phyloP scores from a whole-genome alignment of 2,888 invertebrate species.

The Kuschelorhynchus macadamiae region DNA sequence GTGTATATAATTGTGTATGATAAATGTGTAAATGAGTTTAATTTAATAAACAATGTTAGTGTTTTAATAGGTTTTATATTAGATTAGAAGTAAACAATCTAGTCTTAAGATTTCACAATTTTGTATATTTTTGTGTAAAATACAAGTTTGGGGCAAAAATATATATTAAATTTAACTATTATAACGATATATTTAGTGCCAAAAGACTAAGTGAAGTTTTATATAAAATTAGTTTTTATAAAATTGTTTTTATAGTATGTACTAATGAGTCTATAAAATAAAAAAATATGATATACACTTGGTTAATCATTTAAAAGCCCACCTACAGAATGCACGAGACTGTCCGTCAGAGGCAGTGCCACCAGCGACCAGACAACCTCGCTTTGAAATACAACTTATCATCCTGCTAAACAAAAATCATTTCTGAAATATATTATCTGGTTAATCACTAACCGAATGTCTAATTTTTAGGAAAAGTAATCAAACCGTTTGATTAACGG shows the following conservation, averaged over 20 bases:
- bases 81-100: slow-evolving; percentile 23
- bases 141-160: slow-evolving; percentile 15
- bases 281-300: slow-evolving; percentile 10
- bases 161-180: slow-evolving; percentile 10
- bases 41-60: slow-evolving; percentile 19
- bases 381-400: no score
- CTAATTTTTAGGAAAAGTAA: no score
- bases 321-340: no score
- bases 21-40: slow-evolving; percentile 12
- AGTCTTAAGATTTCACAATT: slow-evolving; percentile 21
- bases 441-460: no score
- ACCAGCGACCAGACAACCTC: no score
- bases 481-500: no score
- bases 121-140: slow-evolving; percentile 32
- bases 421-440: no score
- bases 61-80: slow-evolving; percentile 27
- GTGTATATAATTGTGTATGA: slow-evolving; percentile 25
- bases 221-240: slow-evolving; percentile 5
- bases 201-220: slow-evolving; percentile 26
- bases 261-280: slow-evolving; percentile 28
- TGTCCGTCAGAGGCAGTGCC: no score
- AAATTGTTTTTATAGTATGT: slow-evolving; percentile 25
- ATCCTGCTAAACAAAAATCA: no score
- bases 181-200: slow-evolving; percentile 26
- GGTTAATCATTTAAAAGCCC: no score